Base-by-base conservation (phyloP, 2,888 invertebrate species). In the Aspidiotus destructor region DNA sequence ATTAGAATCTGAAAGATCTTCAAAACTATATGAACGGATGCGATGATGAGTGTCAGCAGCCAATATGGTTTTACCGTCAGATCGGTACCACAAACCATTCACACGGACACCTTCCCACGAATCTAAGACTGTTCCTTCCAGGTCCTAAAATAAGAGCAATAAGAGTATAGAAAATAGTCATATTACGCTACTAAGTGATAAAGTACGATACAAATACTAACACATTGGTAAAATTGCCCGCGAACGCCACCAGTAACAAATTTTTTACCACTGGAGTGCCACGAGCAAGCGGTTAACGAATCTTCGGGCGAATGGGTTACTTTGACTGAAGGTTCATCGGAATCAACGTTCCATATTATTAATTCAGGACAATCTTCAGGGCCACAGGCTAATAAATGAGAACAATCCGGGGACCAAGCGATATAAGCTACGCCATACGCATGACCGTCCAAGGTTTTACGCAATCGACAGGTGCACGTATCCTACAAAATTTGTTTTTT, bases 21-120 rank as follows among this genome's bases (percentile, higher is more conserved):
- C 89, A 79, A 97, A 94, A 80, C 93, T 89, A 80, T 98, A 98
- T 65, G 84, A 83, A 73, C 97, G 85, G 77, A 98, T 92, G 76
- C 98, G 85, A 80, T 94, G 91, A 80, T 96, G 97, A 74, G 96
- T 95, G 79, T 99, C 98, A 54, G 97, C 92, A 63, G 97, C 97
- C 72, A 97, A 81, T 74, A 96, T 92, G 71, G 88, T 86, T 80
- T 90, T 91, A 62, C 91, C 92, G 80, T 97, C 97, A 68, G 81
- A 83, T 76, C 92, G 85, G 78, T 91, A 93, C 79, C 87, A 89
- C 70, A 99, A 82, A 77, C 94, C 91, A 79, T 95, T 95, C 62
- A 99, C 94, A 53, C 98, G 85, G 64, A 98, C 95, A 72, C 98
- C 98, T 81, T 98, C 97, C 96, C 96, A 97, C 68, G 89, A 89